Percentiles rank a stretch among this genome's conserved stretches.
These are phyloP conservation scores for Ridgeia piscesae DNA, from an alignment of 1,140 invertebrate genomes.

Conservation along the genomic window DNA sequence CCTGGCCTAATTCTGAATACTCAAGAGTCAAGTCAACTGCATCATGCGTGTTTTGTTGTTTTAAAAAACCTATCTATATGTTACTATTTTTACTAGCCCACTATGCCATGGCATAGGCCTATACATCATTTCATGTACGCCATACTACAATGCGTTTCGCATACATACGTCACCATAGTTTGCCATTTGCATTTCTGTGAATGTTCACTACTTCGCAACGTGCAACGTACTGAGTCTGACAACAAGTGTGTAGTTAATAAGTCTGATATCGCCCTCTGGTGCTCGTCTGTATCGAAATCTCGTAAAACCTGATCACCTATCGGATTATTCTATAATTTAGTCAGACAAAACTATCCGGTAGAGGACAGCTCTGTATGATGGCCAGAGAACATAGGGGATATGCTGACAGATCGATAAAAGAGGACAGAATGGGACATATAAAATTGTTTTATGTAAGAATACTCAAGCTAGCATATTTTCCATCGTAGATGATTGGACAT, in stretches of 20 bases:
- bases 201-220: not conserved
- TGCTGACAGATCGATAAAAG: too few species aligned
- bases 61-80: too few species aligned
- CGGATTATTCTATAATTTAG: not conserved
- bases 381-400: too few species aligned
- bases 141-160: not conserved
- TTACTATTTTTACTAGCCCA: too few species aligned
- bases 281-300: not conserved
- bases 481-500: too few species aligned
- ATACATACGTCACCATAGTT: not conserved
- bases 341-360: not conserved
- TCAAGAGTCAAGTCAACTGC: too few species aligned
- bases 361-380: not conserved
- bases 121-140: not conserved
- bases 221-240: not conserved
- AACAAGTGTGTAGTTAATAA: not conserved
- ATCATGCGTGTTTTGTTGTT: too few species aligned
- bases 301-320: not conserved
- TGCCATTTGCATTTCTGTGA: not conserved
- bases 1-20: too few species aligned
- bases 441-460: too few species aligned
- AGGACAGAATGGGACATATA: too few species aligned
- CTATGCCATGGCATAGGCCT: too few species aligned
- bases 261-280: not conserved
- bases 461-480: too few species aligned